Conservation (phyloP, 2,113 vertebrate species). For the Gnathonemus longibarbis region DNA sequence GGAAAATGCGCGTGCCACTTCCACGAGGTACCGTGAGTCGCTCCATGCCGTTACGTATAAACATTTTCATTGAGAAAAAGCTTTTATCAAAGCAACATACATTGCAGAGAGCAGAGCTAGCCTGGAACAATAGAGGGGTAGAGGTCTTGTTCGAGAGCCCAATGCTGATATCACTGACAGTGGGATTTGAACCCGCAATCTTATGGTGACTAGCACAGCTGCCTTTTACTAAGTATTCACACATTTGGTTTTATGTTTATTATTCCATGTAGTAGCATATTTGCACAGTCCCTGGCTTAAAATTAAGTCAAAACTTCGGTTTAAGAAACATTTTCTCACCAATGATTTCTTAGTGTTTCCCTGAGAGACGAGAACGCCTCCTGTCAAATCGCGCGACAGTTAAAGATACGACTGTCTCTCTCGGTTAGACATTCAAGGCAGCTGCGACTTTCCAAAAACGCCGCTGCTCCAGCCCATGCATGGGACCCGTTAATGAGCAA, state of each 20-base stretch:
- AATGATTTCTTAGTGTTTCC: background rate
- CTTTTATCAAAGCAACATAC: background rate
- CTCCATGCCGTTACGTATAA: background rate
- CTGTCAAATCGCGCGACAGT: background rate
- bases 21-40: conserved; percentile 72
- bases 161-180: background rate
- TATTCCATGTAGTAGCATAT: background rate
- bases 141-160: background rate
- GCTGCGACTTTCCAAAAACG: conserved; percentile 13
- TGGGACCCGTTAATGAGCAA: conserved; percentile 30
- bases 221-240: background rate
- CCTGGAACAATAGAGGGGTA: background rate
- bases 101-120: background rate
- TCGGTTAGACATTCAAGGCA: background rate
- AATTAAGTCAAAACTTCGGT: background rate
- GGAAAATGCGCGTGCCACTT: conserved; percentile 91
- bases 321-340: background rate
- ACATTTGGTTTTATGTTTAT: background rate
- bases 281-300: background rate
- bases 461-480: conserved; percentile 1
- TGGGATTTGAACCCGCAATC: background rate
- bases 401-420: background rate
- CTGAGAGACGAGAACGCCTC: background rate
- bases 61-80: background rate
- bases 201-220: background rate